phyloP scores from a whole-genome alignment of 2,888 invertebrate species.

The Cyrtodaria siliqua region DNA sequence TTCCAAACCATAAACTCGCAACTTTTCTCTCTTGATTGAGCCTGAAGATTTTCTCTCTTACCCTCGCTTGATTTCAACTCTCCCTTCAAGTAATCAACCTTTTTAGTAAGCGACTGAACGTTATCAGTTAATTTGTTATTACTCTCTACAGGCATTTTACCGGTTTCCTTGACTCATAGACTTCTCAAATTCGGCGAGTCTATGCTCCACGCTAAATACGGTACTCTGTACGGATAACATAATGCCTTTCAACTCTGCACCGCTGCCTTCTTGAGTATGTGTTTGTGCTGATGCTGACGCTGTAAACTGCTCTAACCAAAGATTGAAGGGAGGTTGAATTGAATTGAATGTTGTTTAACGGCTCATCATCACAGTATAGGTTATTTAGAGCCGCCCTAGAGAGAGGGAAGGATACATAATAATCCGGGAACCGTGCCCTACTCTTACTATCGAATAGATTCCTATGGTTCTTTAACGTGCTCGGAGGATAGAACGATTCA shows the following conservation, averaged over 20 bases:
- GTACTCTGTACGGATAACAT: slow-evolving; percentile 2
- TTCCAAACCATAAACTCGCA: not conserved
- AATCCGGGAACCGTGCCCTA: too few species aligned
- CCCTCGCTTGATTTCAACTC: not conserved
- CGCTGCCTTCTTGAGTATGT: too few species aligned
- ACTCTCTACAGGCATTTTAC: not conserved
- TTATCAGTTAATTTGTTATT: not conserved
- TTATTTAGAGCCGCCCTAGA: too few species aligned
- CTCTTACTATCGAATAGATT: too few species aligned
- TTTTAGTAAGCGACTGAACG: not conserved
- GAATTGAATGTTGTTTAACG: too few species aligned
- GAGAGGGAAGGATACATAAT: too few species aligned
- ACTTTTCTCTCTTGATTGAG: slow-evolving; percentile 2
- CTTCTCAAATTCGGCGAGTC: slow-evolving; percentile 6
- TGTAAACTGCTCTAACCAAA: too few species aligned
- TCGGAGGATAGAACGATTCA: too few species aligned
- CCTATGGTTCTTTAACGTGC: too few species aligned
- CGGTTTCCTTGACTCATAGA: slow-evolving; percentile 4
- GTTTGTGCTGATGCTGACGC: too few species aligned
- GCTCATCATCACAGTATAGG: too few species aligned
- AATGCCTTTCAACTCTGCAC: not conserved
- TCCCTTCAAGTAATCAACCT: not conserved
- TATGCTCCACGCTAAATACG: not conserved
- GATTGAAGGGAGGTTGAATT: too few species aligned
- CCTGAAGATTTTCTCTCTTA: slow-evolving; percentile 1